Base-by-base conservation (phyloP, 2,888 invertebrate species). In the Heliconius charithonia region DNA sequence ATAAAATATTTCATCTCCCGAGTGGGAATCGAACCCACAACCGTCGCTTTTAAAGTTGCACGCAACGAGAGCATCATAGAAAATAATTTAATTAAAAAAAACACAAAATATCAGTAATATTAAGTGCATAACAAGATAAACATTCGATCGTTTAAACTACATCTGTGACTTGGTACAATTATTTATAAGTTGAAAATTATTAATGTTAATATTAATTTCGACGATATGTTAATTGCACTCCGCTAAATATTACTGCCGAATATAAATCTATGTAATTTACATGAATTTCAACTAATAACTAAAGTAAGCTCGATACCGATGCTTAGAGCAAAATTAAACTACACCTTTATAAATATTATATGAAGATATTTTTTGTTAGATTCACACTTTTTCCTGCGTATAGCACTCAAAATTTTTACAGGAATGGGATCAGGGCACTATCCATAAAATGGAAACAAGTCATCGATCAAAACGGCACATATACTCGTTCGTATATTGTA, bases 221-320 rank as follows among this genome's bases (percentile, higher is more conserved):
- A 62, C 66, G 76, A 76, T 67, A 76, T 67, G 62, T 45, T 63
- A 71, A 45, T 62, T 76, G 73, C 72, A 79, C 73, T 73, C 67
- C 66, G 62, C 10, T 76, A 51, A 25, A 45, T 63, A 62, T 76
- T 71, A 67, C 72, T n/a, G 66, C 72, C 59, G 69, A 79, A 79
- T 76, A 79, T 76, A 79, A 67, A 80, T 80, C 76, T 67, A 74
- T 69, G 77, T 80, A 70, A 81, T 79, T 81, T 80, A 74, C 80
- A 81, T 80, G 77, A 70, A 80, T 81, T 77, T 74, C 70, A 70
- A 80, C 76, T 81, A 81, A 80, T 76, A 75, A 74, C 79, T 79
- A 78, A 79, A 75, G 45, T 70, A 41, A 27, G 16, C 25, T 69
- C 10, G n/a, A 25, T 69, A 9, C 3, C 7, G 25, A 69, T 25